A percentile compares a stretch with the other conserved stretches of the same genome.
phyloP scores from a whole-genome alignment of 2,888 invertebrate species.

The Phorcus lineatus region DNA sequence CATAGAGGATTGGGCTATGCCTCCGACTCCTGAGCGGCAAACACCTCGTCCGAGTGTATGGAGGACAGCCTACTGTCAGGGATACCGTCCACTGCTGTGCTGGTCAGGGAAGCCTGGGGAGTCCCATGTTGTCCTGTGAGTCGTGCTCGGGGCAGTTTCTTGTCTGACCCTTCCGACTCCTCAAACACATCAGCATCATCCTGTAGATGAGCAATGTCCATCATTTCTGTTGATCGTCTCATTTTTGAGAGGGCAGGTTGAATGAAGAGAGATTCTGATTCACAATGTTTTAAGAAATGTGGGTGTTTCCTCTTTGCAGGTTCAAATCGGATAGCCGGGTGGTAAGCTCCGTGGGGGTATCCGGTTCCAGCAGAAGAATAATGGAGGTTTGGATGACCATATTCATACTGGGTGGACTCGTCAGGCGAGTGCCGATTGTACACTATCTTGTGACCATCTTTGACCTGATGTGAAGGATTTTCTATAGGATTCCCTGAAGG shows the following conservation, averaged over 20 bases:
- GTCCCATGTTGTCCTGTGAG: neutral
- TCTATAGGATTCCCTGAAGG: neutral
- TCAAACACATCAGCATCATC: slow-evolving; percentile 58
- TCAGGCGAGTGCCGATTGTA: slow-evolving; percentile 61
- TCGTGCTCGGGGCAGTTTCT: neutral
- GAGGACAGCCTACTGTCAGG: neutral
- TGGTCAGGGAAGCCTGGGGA: neutral
- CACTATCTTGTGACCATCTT: neutral
- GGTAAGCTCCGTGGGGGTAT: slow-evolving; percentile 65
- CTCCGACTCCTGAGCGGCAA: neutral
- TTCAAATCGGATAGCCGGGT: slow-evolving; percentile 42
- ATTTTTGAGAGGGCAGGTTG: slow-evolving; percentile 38
- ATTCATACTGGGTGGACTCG: slow-evolving; percentile 60
- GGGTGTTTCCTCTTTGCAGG: slow-evolving; percentile 1
- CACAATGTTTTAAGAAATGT: slow-evolving; percentile 18
- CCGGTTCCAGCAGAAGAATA: slow-evolving; percentile 68
- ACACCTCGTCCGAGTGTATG: neutral
- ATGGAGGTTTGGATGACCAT: slow-evolving; percentile 61
- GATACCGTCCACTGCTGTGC: neutral
- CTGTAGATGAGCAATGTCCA: slow-evolving; percentile 59
- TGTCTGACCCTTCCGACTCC: neutral
- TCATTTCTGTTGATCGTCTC: slow-evolving; percentile 62
- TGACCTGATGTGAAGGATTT: neutral
- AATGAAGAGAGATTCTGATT: slow-evolving; percentile 14
- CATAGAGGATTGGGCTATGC: neutral